Conservation (phyloP, 2,113 vertebrate species). For the Notarius quadriscutis region DNA sequence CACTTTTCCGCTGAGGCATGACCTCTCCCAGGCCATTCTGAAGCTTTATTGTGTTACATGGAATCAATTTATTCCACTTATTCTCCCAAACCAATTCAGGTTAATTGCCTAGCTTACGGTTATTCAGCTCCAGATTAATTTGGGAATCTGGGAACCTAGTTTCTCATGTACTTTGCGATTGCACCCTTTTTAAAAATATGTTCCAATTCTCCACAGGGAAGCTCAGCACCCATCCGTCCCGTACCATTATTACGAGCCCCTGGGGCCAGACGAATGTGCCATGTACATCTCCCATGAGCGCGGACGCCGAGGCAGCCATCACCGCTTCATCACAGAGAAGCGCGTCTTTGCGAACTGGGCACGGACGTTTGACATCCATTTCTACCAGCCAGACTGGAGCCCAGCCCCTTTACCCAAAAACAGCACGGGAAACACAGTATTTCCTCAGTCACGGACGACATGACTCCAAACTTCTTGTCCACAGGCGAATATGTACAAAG, state of each 20-base stretch:
- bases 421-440: conserved; percentile 13
- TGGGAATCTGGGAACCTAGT: conserved; percentile 46
- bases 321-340: conserved; percentile 98
- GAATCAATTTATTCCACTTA: conserved; percentile 52
- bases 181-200: not conserved
- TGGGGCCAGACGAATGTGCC: conserved; percentile 89
- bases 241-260: conserved; percentile 96
- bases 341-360: conserved; percentile 95
- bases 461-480: conserved; percentile 39
- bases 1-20: conserved; percentile 31
- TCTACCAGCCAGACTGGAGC: conserved; percentile 95
- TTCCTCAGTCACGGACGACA: conserved; percentile 53
- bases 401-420: conserved; percentile 74
- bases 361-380: conserved; percentile 89
- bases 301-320: conserved; percentile 91
- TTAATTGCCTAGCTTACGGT: conserved; percentile 51
- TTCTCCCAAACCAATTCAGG: conserved; percentile 46
- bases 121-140: conserved; percentile 42
- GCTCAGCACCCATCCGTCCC: conserved; percentile 85
- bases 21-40: conserved; percentile 44
- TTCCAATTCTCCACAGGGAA: conserved; percentile 74
- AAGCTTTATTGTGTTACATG: conserved; percentile 48
- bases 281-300: conserved; percentile 98
- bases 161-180: not conserved
- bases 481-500: not conserved